Conservation (phyloP, 37 sponge, comb jelly and placozoan genomes). For the Halichondria panicea region DNA sequence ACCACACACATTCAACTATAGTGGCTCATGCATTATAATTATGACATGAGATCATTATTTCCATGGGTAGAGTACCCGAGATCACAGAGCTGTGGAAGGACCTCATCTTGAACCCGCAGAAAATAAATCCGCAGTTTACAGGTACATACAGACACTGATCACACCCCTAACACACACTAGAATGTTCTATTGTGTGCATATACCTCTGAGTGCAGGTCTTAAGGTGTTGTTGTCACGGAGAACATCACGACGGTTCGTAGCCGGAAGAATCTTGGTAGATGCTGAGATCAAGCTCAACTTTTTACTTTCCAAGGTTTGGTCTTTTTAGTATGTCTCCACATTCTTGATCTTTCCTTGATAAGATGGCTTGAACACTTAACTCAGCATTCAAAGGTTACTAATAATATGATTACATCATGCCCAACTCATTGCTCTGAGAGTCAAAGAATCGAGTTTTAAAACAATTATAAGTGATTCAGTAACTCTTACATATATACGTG, state of each 20-base stretch:
- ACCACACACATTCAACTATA: no score
- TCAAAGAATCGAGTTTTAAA: no score
- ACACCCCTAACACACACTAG: neutral
- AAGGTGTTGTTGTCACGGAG: conserved; percentile 69
- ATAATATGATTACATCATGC: no score
- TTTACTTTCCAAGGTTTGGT: conserved; percentile 75
- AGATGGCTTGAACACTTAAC: no score
- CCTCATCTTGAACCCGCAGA: conserved; percentile 76
- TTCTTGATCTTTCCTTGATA: no score
- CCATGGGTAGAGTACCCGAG: conserved; percentile 73
- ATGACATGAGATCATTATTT: neutral
- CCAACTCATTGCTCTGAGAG: no score
- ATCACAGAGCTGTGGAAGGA: conserved; percentile 89
- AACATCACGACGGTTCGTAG: conserved; percentile 87
- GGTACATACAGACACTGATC: conserved; percentile 31
- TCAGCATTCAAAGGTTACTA: no score
- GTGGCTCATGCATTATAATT: no score
- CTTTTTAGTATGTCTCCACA: neutral
- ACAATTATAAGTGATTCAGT: no score
- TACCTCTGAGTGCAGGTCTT: conserved; percentile 61
- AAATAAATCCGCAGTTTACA: conserved; percentile 77
- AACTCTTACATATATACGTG: neutral
- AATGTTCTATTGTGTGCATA: neutral
- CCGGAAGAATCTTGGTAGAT: conserved; percentile 86
- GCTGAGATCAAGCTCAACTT: conserved; percentile 92